A percentile compares a stretch with the other conserved stretches of the same genome.
phyloP scores from a whole-genome alignment of 2,888 invertebrate species.

The Caprella mutica region DNA sequence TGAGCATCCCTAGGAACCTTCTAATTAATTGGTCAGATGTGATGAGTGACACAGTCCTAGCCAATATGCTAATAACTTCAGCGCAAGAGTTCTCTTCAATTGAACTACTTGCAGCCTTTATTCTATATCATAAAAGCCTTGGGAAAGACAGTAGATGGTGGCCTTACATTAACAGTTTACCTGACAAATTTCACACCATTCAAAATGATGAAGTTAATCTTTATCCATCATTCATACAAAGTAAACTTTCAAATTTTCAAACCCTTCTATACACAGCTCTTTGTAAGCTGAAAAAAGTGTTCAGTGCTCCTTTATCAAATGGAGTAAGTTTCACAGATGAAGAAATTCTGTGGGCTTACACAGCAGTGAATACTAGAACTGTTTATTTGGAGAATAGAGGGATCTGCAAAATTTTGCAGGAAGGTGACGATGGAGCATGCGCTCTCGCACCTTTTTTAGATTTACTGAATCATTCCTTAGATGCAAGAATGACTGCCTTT shows the following conservation, averaged over 20 bases:
- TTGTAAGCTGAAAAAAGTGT: neutral
- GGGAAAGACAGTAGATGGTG: conserved; percentile 48
- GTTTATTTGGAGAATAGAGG: conserved; percentile 55
- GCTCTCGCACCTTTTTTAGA: conserved; percentile 80
- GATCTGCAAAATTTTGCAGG: conserved; percentile 40
- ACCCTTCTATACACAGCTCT: neutral
- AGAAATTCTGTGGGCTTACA: conserved; percentile 52
- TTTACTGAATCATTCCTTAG: conserved; percentile 69
- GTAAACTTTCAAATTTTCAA: neutral
- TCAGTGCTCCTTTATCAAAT: neutral
- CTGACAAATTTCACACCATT: conserved; percentile 50
- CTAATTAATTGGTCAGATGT: conserved; percentile 41
- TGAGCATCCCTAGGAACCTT: conserved; percentile 46
- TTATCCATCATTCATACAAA: conserved; percentile 43
- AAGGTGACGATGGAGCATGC: conserved; percentile 33
- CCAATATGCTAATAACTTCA: neutral
- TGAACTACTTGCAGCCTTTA: conserved; percentile 59
- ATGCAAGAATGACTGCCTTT: conserved; percentile 38
- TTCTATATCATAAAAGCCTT: conserved; percentile 55
- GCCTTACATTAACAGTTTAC: conserved; percentile 58
- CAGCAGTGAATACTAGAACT: conserved; percentile 71
- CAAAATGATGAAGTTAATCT: conserved; percentile 48
- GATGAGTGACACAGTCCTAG: conserved; percentile 6
- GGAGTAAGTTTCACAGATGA: neutral
- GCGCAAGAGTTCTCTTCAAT: conserved; percentile 48